Base-by-base conservation (phyloP, 2,113 vertebrate genomes). In the Lepisosteus osseus region DNA sequence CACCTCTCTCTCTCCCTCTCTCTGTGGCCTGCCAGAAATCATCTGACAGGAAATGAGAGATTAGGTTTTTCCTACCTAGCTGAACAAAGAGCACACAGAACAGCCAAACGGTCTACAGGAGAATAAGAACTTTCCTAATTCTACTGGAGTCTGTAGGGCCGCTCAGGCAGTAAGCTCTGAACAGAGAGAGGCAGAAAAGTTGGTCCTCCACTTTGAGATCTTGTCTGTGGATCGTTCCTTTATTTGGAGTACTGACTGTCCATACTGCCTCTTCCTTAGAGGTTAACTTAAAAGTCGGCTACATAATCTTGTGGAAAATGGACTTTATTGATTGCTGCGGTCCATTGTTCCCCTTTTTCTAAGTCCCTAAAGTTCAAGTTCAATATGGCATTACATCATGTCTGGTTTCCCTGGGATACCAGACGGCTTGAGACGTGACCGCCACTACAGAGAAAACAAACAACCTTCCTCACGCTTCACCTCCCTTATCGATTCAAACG, bases 21-120 rank as follows among this genome's bases (percentile, higher is more conserved):
- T 75, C 67, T 63, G 65, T 82, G 68, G 57, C 70, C 87, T 93
- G 92, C 94, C 94, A 95, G 93, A 94, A 95, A 94, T 93, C 94
- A 95, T 95, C 91, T 93, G 91, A 96, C 95, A 97, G 95, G 96
- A 98, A 98, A 94, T 85, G 81, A 87, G 93, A 94, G 94, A 96
- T 97, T 95, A 96, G 92, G 91, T 96, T 96, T 97, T 95, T 96
- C 93, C 92, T 95, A 97, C 95, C 96, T 96, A 95, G 89, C 87
- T 75, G 91, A 96, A 96, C 94, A 97, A 97, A 96, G 95, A 93
- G 79, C 77, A 83, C 91, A 94, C 92, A 94, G 92, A 95, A 88
- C 81, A 87, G 89, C 86, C 90, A 88, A 89, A 82, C 71, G 79
- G 87, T 88, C 88, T 77, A 89, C 84, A 89, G 82, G 78, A 85